Base-by-base conservation (phyloP, 2,888 invertebrate species). In the Cephalotes varians region DNA sequence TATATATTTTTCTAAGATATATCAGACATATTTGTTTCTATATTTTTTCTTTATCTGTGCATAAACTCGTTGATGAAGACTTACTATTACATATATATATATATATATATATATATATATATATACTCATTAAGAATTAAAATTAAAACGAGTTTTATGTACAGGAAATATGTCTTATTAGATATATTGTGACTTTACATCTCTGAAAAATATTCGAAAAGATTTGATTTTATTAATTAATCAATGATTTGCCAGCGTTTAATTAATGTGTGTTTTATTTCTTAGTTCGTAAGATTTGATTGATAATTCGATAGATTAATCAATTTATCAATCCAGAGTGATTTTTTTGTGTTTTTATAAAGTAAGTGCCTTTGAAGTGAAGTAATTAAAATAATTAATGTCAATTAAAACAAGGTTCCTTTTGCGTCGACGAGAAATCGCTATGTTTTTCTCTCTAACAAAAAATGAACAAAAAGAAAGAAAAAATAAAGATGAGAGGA, bases 311-410 rank as follows among this genome's bases (percentile, higher is more conserved):
- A 64, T 47, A 21, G 71, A 7, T 40, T 69, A 5, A 12, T 62
- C 15, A 21, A 40, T 51, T 51, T 31, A 54, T 28, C 9, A 12
- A 51, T 56, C 5, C 25, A 51, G 74, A 37, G 40, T 34, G 71
- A 31, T 31, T 44, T 51, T 74, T 37, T 31, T 54, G 28, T 54
- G 25, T n/a, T 18, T 47, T 80, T 44, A 21, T 47, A 62, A 81
- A 77, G 47, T 40, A 37, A 84, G 87, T 87, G 87, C 87, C 87
- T 87, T 87, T 28, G 21, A 82, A 44, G 40, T 60, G 79, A 74
- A 58, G n/a, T 85, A 84, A 49, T 49, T 21, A 65, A 81, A 88
- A 84, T 84, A 82, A 87, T 77, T 85, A 86, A 56, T 79, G 77
- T 73, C 80, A 86, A 25, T 84, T n/a, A 18, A 56, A 10, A n/a